A percentile compares a stretch with the other conserved stretches of the same genome.
Evolutionary conservation across 2,797 vertebrate genomes (phyloP).

Genomic region (Delichon dasypus): DNA sequence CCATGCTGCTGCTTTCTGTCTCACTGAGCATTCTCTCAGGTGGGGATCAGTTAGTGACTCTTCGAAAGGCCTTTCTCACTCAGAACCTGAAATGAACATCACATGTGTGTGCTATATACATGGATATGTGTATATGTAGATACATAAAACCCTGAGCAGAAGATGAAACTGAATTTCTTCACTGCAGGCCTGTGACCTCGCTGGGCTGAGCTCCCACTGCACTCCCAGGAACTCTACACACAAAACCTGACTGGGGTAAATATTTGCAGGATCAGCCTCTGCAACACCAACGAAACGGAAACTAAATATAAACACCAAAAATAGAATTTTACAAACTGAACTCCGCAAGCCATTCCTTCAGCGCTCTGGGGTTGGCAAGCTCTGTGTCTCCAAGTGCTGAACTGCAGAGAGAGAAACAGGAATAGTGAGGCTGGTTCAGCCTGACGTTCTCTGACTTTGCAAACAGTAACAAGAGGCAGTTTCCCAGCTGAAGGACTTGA

Average conservation of each 20-base stretch:
- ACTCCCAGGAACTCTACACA: background rate
- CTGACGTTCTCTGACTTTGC: background rate
- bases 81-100: slow-evolving; percentile 40
- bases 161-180: background rate
- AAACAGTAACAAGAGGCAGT: background rate
- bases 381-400: background rate
- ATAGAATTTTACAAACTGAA: background rate
- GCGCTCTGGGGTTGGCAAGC: background rate
- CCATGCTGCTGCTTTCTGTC: slow-evolving; percentile 40
- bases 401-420: background rate
- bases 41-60: background rate
- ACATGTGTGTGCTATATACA: background rate
- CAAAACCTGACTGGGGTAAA: background rate
- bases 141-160: background rate
- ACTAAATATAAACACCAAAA: background rate
- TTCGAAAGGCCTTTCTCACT: background rate
- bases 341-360: background rate
- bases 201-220: background rate
- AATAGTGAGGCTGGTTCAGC: background rate
- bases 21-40: background rate
- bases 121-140: background rate
- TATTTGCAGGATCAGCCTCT: slow-evolving; percentile 7
- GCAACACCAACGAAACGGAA: background rate
- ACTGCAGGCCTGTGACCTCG: background rate
- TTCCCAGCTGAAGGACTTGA: background rate